A percentile compares a stretch with the other conserved stretches of the same genome.
These are phyloP conservation scores for Sciurus niger DNA, from an alignment of 2,113 vertebrate species.

Conservation along the genomic window DNA sequence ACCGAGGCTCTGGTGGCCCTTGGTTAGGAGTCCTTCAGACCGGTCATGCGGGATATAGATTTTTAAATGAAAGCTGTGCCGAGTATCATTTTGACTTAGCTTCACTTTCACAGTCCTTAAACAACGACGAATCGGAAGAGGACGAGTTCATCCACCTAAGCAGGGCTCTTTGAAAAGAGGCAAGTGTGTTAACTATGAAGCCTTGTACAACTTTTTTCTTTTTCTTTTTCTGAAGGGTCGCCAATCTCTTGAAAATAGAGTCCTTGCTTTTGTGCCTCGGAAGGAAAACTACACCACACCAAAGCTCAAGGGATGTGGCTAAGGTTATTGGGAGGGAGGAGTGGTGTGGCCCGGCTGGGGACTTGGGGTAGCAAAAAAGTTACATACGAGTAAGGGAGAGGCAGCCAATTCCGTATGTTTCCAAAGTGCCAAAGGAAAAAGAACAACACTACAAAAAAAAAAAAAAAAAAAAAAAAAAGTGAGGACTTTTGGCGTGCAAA, in stretches of 20 bases:
- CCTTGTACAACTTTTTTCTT: neutral
- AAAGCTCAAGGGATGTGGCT: slow-evolving; percentile 29
- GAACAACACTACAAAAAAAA: neutral
- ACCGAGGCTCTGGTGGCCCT: neutral
- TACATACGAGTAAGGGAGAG: neutral
- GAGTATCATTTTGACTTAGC: neutral
- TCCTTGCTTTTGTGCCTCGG: slow-evolving; percentile 45
- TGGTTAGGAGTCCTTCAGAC: neutral
- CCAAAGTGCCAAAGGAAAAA: slow-evolving; percentile 22
- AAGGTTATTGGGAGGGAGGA: neutral
- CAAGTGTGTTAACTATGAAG: slow-evolving; percentile 60
- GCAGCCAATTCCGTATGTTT: neutral
- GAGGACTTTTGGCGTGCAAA: neutral
- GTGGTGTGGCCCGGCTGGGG: neutral
- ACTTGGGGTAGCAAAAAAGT: neutral
- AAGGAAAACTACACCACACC: slow-evolving; percentile 33
- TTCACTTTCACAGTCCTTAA: slow-evolving; percentile 8
- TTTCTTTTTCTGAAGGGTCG: neutral
- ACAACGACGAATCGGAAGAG: neutral
- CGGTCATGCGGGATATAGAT: neutral
- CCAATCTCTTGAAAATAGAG: neutral
- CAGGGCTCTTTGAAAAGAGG: neutral
- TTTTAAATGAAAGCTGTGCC: neutral
- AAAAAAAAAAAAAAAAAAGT: neutral
- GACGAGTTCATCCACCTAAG: neutral